Evolutionary conservation across 2,797 vertebrate genomes (phyloP).

Genomic region (Crax fasciolata): DNA sequence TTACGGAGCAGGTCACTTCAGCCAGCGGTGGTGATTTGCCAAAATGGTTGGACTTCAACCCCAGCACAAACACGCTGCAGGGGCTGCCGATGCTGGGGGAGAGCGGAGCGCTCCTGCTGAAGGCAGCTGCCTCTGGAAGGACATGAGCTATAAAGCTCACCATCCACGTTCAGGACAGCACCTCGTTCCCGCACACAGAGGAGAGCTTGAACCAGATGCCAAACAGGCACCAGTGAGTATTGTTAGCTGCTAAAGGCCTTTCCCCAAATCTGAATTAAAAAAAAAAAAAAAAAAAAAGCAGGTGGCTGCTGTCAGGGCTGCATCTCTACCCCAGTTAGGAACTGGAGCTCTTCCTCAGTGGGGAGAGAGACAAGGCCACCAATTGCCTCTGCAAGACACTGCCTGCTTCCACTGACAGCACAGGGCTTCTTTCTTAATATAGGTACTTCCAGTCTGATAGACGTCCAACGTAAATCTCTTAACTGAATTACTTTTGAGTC

Average conservation of each 20-base stretch:
- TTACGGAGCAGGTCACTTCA: conserved; percentile 45
- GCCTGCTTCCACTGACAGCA: background rate
- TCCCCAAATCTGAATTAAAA: background rate
- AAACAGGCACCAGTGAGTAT: conserved; percentile 26
- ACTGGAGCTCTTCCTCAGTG: background rate
- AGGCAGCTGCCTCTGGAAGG: background rate
- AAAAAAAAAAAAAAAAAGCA: background rate
- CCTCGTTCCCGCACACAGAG: background rate
- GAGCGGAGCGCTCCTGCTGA: conserved; percentile 37
- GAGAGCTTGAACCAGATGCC: background rate
- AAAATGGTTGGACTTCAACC: conserved; percentile 67
- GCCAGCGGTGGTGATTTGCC: conserved; percentile 51
- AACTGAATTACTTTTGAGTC: background rate
- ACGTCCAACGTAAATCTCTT: background rate
- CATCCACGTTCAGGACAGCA: conserved; percentile 19
- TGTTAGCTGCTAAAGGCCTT: background rate
- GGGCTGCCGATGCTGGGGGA: conserved; percentile 70
- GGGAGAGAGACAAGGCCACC: background rate
- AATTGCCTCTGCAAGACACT: background rate
- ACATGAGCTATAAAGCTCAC: background rate
- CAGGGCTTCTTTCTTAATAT: background rate
- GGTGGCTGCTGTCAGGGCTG: background rate
- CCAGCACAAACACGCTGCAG: background rate
- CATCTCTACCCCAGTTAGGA: background rate
- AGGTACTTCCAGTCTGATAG: background rate